Percentiles rank a stretch among this genome's conserved stretches.
These are phyloP conservation scores for Hymenopus coronatus DNA, from an alignment of 2,888 invertebrate genomes.

Conservation along the genomic window DNA sequence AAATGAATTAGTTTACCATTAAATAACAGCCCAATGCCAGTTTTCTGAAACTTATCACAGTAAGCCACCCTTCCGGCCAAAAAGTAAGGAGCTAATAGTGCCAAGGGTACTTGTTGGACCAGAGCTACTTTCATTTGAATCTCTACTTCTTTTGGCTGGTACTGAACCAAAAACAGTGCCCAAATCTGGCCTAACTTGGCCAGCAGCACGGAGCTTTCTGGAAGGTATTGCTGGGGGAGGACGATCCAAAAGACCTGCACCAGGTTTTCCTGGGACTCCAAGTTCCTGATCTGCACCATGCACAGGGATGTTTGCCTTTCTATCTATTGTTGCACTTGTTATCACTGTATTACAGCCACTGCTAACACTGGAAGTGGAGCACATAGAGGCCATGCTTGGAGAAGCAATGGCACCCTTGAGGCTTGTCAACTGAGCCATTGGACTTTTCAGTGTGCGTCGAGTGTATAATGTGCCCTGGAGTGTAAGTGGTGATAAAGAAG, in stretches of 20 bases:
- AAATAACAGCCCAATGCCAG: neutral
- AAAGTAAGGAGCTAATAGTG: slow-evolving; percentile 73
- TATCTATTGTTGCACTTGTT: neutral
- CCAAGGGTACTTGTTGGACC: slow-evolving; percentile 52
- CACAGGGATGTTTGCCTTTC: slow-evolving; percentile 41
- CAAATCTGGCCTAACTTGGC: slow-evolving; percentile 42
- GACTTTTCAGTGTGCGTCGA: slow-evolving; percentile 64
- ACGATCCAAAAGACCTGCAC: slow-evolving; percentile 46
- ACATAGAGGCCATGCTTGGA: neutral
- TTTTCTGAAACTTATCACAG: slow-evolving; percentile 51
- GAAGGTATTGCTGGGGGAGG: slow-evolving; percentile 41
- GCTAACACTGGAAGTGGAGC: slow-evolving; percentile 39
- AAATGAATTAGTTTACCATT: neutral
- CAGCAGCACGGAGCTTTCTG: slow-evolving; percentile 12
- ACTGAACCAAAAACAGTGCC: slow-evolving; percentile 41
- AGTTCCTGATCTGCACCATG: slow-evolving; percentile 43
- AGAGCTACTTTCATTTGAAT: neutral
- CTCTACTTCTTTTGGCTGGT: slow-evolving; percentile 32
- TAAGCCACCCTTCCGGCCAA: slow-evolving; percentile 82
- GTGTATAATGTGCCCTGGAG: slow-evolving; percentile 61
- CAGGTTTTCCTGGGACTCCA: slow-evolving; percentile 55
- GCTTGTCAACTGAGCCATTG: slow-evolving; percentile 77
- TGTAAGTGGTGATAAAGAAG: slow-evolving; percentile 60
- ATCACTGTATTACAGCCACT: slow-evolving; percentile 34
- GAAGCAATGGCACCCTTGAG: slow-evolving; percentile 53